Percentiles rank a stretch among this genome's conserved stretches.
Conservation (phyloP, 1,140 invertebrate genomes). For the Drosophila asahinai region DNA sequence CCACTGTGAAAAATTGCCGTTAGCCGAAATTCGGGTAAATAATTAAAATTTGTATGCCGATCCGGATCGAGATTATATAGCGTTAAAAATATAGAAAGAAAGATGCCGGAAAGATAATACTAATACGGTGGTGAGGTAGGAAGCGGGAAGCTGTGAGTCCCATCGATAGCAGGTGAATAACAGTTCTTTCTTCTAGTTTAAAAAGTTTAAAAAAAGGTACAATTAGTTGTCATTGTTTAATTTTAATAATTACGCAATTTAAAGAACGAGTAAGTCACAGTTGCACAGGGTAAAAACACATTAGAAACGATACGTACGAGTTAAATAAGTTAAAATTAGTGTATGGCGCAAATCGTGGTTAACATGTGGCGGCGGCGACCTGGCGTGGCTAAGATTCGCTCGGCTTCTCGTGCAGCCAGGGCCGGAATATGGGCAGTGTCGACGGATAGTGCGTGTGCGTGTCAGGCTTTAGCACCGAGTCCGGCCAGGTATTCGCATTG, state of each 20-base stretch:
- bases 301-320: constrained; percentile 35
- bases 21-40: no score
- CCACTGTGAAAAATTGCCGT: no score
- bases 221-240: constrained; percentile 8
- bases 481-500: constrained; percentile 86
- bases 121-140: no score
- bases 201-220: not conserved
- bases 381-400: constrained; percentile 55
- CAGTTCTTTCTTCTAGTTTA: no score
- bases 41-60: no score
- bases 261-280: constrained; percentile 26
- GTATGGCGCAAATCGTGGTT: constrained; percentile 66
- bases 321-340: constrained; percentile 73
- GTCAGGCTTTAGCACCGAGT: constrained; percentile 88
- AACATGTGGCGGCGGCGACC: constrained; percentile 23
- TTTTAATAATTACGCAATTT: constrained; percentile 29
- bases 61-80: no score
- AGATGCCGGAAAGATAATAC: no score
- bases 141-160: no score
- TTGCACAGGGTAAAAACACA: constrained; percentile 22
- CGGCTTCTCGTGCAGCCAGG: constrained; percentile 90
- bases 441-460: constrained; percentile 95
- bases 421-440: constrained; percentile 95
- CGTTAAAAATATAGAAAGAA: no score
- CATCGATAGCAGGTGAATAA: no score